Evolutionary conservation across 1,140 invertebrate genomes (phyloP), one percentile per base, ranked within the genome.

Genomic region (Cyclargus thomasi): DNA sequence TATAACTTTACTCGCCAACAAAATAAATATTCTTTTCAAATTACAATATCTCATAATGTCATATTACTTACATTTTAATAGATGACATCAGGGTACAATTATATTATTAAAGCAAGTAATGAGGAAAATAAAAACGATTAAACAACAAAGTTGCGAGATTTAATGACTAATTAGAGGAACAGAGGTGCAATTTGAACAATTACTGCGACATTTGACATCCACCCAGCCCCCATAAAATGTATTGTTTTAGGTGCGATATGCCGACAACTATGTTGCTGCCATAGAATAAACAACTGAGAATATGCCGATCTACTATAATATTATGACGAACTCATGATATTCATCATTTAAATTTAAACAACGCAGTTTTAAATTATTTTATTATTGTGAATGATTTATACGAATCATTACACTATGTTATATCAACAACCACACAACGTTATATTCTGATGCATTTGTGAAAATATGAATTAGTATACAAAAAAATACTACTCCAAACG

Each of bases 201-300:
- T 87, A 87, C 83, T 84, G 84, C 77, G 75, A 84, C 83, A 87
- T 87, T 85, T 82, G 78, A 70, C 73, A 69, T 71, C 75, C 63
- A 67, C 63, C 69, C 53, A 71, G 36, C 63, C 17, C 20, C 17
- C 69, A 53, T 66, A 53, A 21, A 63, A 29, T 62, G 64, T 64
- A 63, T 55, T 55, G 23, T 55, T 65, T 64, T 10, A 64, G 22
- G 21, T 53, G 21, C 22, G 53, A 65, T 65, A 55, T 65, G 23
- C 53, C 35, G 53, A 18, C 53, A 53, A 65, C 64, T 29, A 23
- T 65, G 47, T 65, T 55, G 16, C 64, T 18, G 35, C 18, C 39
- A 65, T 16, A 47, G 21, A 59, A 11, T 59, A 16, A 14, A 47
- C 10, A 47, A 29, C 29, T 7, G 5, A 14, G 14, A 11, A 47